Conservation (phyloP, 2,797 vertebrate genomes). For the Microchirus variegatus region DNA sequence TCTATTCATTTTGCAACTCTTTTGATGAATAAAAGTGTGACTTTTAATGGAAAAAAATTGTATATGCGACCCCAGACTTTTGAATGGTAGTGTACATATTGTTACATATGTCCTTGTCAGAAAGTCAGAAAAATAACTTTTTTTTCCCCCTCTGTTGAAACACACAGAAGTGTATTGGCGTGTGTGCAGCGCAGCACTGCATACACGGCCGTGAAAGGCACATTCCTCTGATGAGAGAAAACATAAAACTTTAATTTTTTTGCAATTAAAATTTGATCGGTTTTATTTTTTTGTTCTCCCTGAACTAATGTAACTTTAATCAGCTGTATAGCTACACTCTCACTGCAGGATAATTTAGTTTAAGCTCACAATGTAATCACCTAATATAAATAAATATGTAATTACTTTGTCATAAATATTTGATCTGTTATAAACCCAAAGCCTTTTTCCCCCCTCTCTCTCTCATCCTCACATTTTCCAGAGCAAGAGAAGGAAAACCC, state of each 20-base stretch:
- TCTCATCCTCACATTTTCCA: conserved; percentile 34
- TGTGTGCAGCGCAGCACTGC: too few species aligned
- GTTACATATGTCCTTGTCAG: too few species aligned
- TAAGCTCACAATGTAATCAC: background rate
- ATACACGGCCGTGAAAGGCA: background rate
- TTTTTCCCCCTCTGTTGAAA: too few species aligned
- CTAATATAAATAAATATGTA: conserved; percentile 14
- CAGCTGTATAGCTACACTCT: conserved; percentile 5
- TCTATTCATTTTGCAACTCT: too few species aligned
- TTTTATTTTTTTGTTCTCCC: conserved; percentile 29
- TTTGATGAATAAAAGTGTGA: too few species aligned
- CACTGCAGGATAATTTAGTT: background rate
- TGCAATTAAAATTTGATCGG: conserved; percentile 24
- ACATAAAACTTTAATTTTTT: conserved; percentile 12
- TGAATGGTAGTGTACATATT: too few species aligned
- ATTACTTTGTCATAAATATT: conserved; percentile 2
- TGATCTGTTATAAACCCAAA: conserved; percentile 12
- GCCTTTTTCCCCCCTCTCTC: conserved; percentile 19
- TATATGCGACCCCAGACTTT: too few species aligned
- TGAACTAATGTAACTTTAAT: conserved; percentile 30
- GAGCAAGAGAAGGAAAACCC: conserved; percentile 40
- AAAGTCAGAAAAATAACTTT: too few species aligned
- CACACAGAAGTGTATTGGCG: too few species aligned
- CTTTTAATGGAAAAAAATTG: too few species aligned
- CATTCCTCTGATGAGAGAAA: conserved; percentile 8